phyloP scores from a whole-genome alignment of 2,888 invertebrate species.

The Vandiemenella viatica region DNA sequence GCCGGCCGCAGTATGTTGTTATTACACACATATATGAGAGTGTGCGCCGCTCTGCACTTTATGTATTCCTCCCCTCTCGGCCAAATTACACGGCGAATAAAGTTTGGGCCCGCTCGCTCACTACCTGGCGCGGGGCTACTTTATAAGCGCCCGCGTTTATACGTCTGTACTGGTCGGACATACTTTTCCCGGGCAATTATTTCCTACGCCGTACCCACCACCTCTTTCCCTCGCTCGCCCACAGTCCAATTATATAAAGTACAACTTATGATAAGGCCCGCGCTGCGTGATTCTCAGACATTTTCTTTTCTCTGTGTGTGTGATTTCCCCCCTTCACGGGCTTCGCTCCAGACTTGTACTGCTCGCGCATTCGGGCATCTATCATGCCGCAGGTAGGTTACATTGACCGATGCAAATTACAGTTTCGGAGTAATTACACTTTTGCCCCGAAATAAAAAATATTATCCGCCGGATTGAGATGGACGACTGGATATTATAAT shows the following conservation, averaged over 20 bases:
- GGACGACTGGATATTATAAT: conserved; percentile 18
- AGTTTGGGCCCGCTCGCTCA: not conserved
- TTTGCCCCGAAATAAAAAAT: conserved; percentile 12
- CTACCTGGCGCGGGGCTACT: not conserved
- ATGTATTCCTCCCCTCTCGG: conserved; percentile 13
- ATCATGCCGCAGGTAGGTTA: conserved; percentile 14
- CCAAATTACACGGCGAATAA: conserved; percentile 13
- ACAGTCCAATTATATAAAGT: conserved; percentile 16
- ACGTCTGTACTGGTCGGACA: too few species aligned
- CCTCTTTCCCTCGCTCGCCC: conserved; percentile 11
- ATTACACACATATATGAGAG: not conserved
- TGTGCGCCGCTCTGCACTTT: conserved; percentile 1
- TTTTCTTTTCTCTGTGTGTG: conserved; percentile 11
- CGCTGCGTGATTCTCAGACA: conserved; percentile 16
- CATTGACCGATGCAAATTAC: conserved; percentile 19
- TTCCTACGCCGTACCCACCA: too few species aligned
- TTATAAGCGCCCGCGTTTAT: not conserved
- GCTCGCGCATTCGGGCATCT: conserved; percentile 8
- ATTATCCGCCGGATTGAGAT: conserved; percentile 15
- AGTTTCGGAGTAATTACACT: conserved; percentile 18
- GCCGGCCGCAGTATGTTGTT: not conserved
- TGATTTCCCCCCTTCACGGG: not conserved
- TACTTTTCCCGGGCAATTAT: conserved; percentile 15
- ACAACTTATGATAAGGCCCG: conserved; percentile 14
- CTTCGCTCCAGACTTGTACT: not conserved